Evolutionary conservation across 2,797 vertebrate genomes (phyloP).

Genomic region (Chloroceryle amazona): DNA sequence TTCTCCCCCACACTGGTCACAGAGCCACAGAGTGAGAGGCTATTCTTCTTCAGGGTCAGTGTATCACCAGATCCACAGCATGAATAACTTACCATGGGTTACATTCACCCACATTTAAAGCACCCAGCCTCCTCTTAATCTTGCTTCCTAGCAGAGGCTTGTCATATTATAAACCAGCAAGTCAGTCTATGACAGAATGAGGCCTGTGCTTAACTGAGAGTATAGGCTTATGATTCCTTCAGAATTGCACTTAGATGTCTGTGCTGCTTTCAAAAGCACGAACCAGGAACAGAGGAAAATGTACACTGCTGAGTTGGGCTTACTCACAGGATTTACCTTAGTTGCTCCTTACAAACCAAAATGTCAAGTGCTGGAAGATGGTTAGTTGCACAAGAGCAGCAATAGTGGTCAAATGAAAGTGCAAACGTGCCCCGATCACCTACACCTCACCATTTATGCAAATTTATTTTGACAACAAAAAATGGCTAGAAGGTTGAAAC

Average conservation of each 20-base stretch:
- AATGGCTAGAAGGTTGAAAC: neutral
- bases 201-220: neutral
- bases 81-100: neutral
- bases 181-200: neutral
- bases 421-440: accelerated
- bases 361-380: neutral
- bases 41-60: neutral
- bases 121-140: neutral
- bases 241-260: neutral
- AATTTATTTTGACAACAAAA: neutral
- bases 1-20: neutral
- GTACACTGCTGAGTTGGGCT: neutral
- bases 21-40: neutral
- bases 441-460: neutral
- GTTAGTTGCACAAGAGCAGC: neutral
- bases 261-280: neutral
- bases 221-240: neutral
- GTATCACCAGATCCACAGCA: neutral
- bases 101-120: neutral
- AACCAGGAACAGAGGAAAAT: neutral
- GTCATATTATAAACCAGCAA: neutral
- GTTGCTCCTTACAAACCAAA: neutral
- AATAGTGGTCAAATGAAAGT: neutral
- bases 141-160: neutral
- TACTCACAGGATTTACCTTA: neutral